A percentile compares a stretch with the other conserved stretches of the same genome.
phyloP scores from a whole-genome alignment of 2,888 invertebrate genomes.

The Temnothorax ravouxi region DNA sequence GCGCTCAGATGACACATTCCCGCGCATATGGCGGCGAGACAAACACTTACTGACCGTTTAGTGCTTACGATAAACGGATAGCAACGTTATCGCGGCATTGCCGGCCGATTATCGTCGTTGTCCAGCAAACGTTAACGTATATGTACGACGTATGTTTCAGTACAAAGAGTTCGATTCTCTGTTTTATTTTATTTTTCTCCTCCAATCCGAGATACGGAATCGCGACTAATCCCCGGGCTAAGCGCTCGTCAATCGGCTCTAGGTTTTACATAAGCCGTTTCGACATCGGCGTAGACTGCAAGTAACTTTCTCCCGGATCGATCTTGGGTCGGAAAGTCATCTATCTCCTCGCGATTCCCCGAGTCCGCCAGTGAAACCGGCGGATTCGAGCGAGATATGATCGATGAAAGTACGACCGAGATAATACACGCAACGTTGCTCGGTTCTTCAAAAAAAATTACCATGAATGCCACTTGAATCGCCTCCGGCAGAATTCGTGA shows the following conservation, averaged over 20 bases:
- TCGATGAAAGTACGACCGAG: slow-evolving; percentile 41
- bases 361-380: slow-evolving; percentile 65
- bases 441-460: neutral
- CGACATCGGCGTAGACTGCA: slow-evolving; percentile 65
- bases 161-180: neutral
- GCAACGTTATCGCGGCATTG: slow-evolving; percentile 29
- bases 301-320: slow-evolving; percentile 73
- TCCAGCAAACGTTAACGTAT: neutral
- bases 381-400: slow-evolving; percentile 49
- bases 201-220: slow-evolving; percentile 28
- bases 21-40: neutral
- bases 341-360: slow-evolving; percentile 58
- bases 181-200: too few relatives aligned
- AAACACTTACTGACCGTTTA: slow-evolving; percentile 29
- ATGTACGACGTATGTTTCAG: neutral
- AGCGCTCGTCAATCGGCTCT: slow-evolving; percentile 32
- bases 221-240: slow-evolving; percentile 19
- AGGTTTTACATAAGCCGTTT: slow-evolving; percentile 72
- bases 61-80: slow-evolving; percentile 31
- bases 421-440: slow-evolving; percentile 1
- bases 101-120: slow-evolving; percentile 18
- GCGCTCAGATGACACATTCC: neutral
- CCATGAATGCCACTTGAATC: neutral
- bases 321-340: slow-evolving; percentile 68
- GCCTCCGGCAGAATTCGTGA: neutral